Evolutionary conservation across 2,797 vertebrate species (phyloP).

Genomic region (Clamator glandarius): DNA sequence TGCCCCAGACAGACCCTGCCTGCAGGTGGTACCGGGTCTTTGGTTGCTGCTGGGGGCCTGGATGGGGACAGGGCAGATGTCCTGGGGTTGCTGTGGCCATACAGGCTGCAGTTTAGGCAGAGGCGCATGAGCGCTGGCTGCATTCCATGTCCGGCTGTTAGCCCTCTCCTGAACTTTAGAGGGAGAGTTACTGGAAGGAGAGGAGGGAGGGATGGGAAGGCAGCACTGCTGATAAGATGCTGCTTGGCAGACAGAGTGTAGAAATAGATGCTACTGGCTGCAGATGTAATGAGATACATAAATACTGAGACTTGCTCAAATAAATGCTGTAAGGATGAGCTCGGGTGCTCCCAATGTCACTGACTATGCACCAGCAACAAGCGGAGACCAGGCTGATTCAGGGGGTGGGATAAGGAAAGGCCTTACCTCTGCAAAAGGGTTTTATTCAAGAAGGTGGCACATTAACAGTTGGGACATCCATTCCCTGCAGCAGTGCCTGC

Average conservation of each 20-base stretch:
- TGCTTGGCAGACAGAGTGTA: slow-evolving; percentile 45
- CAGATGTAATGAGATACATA: slow-evolving; percentile 47
- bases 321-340: neutral
- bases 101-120: neutral
- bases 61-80: neutral
- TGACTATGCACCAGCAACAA: neutral
- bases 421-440: neutral
- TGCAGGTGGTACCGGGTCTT: neutral
- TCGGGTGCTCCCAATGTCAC: neutral
- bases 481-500: neutral
- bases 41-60: neutral
- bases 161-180: neutral
- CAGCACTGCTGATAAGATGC: slow-evolving; percentile 34
- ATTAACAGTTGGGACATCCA: rapidly evolving
- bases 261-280: slow-evolving; percentile 62
- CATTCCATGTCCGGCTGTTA: rapidly evolving
- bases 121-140: neutral
- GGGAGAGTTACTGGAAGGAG: neutral
- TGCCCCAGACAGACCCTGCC: neutral
- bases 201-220: neutral
- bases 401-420: neutral
- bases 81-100: no score
- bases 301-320: slow-evolving; percentile 22
- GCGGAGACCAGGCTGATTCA: neutral
- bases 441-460: neutral